phyloP scores from a whole-genome alignment of 2,888 invertebrate genomes.

The Trilocha varians region DNA sequence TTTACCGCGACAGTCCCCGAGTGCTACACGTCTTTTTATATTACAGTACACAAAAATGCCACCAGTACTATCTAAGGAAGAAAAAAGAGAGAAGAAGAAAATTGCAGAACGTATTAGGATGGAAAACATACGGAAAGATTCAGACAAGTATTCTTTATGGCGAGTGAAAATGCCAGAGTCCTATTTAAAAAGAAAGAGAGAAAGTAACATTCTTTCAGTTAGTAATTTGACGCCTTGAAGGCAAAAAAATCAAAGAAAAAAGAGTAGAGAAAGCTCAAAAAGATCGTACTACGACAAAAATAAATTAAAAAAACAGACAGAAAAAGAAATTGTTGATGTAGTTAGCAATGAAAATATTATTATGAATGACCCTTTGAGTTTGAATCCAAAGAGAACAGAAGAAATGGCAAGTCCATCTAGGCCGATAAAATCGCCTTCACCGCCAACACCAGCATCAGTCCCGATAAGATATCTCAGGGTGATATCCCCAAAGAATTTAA shows the following conservation, averaged over 20 bases:
- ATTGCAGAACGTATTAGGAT: conserved; percentile 5
- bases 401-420: conserved; percentile 1
- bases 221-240: conserved; percentile 2
- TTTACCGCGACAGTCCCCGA: no score
- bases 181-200: conserved; percentile 5
- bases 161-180: conserved; percentile 1
- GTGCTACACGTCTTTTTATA: no score
- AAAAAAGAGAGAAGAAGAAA: conserved; percentile 4
- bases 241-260: conserved; percentile 2
- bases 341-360: conserved; percentile 2
- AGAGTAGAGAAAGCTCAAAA: background rate
- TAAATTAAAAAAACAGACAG: background rate
- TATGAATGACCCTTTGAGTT: conserved; percentile 2
- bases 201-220: conserved; percentile 2
- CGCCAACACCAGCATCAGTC: conserved; percentile 3
- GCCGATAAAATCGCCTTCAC: conserved; percentile 2
- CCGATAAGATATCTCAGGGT: conserved; percentile 1
- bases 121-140: conserved; percentile 5
- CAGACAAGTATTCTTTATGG: conserved; percentile 4
- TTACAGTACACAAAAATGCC: conserved; percentile 3
- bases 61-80: conserved; percentile 5
- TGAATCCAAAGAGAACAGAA: conserved; percentile 2
- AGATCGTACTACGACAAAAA: no score
- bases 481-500: background rate
- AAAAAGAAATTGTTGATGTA: conserved; percentile 1